Conservation (phyloP, 2,113 vertebrate species). For the Cololabis saira region DNA sequence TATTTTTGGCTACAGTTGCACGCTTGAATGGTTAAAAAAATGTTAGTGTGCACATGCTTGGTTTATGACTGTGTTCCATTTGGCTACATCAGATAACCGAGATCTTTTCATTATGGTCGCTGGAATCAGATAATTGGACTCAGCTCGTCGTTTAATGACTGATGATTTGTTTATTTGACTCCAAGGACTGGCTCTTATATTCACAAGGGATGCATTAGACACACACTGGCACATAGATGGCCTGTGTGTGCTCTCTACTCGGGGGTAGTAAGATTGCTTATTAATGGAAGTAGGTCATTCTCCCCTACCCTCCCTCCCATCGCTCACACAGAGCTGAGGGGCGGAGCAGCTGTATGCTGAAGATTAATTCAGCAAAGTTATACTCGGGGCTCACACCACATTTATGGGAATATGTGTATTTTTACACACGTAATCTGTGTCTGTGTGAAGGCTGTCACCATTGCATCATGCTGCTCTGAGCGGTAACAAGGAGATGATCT, state of each 20-base stretch:
- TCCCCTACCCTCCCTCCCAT: conserved; percentile 45
- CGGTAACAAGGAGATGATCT: conserved; percentile 94
- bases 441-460: conserved; percentile 88
- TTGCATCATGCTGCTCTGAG: conserved; percentile 96
- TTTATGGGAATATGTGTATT: conserved; percentile 54
- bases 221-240: conserved; percentile 25
- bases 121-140: conserved; percentile 67
- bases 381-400: conserved; percentile 49
- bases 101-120: conserved; percentile 52
- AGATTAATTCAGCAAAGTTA: conserved; percentile 69
- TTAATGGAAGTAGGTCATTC: conserved; percentile 83
- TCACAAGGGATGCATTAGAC: conserved; percentile 69
- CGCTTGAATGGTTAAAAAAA: conserved; percentile 23
- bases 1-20: conserved; percentile 48
- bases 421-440: conserved; percentile 60
- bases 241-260: conserved; percentile 50
- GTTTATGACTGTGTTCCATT: conserved; percentile 55
- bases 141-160: conserved; percentile 58
- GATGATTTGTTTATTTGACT: conserved; percentile 65
- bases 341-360: conserved; percentile 60
- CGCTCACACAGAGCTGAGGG: conserved; percentile 65
- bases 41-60: conserved; percentile 61
- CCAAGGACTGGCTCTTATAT: conserved; percentile 56
- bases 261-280: conserved; percentile 76
- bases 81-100: conserved; percentile 46